Evolutionary conservation across 2,888 invertebrate genomes (phyloP).

Genomic region (Pseudolycoriella hygida): DNA sequence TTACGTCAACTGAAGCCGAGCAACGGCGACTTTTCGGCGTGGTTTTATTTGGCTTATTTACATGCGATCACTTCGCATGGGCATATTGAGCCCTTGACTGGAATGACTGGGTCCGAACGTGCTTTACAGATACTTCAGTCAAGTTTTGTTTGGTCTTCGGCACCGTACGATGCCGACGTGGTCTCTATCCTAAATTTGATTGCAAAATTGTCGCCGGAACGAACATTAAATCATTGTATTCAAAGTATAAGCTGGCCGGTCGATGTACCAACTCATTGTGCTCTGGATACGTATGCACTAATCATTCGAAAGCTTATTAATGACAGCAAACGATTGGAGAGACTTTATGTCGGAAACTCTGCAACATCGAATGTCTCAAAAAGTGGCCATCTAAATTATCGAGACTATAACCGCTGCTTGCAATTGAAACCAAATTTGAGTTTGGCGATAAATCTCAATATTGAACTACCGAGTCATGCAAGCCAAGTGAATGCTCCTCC

Average conservation of each 20-base stretch:
- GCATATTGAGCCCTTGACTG: conserved; percentile 1
- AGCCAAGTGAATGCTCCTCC: no score
- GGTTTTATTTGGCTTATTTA: conserved; percentile 5
- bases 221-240: neutral
- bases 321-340: neutral
- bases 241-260: neutral
- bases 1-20: neutral
- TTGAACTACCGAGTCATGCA: no score
- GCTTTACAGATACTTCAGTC: conserved; percentile 2
- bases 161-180: neutral
- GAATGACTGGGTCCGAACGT: conserved; percentile 3
- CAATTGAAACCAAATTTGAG: no score
- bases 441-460: no score
- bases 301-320: neutral
- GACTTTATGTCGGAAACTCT: neutral
- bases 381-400: no score
- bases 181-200: neutral
- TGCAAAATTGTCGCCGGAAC: neutral
- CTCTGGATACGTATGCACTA: neutral
- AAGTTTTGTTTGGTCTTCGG: neutral
- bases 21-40: neutral
- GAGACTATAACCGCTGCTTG: no score
- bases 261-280: neutral
- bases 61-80: conserved; percentile 4
- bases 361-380: no score